These are phyloP conservation scores for Cheumatopsyche charites DNA, from an alignment of 1,140 invertebrate genomes.

Conservation along the genomic window DNA sequence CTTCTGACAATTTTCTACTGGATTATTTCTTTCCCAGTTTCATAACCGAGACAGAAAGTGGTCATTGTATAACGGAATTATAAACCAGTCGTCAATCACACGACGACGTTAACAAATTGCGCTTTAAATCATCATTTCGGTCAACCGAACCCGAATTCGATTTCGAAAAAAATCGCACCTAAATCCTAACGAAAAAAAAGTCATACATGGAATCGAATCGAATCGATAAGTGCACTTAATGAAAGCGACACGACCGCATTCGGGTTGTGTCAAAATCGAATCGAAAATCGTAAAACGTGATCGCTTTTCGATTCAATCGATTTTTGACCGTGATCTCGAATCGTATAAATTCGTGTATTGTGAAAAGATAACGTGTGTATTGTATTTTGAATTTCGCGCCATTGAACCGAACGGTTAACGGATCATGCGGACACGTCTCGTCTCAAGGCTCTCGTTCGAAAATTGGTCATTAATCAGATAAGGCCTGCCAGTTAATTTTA, in stretches of 20 bases:
- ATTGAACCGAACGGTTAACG: constrained; percentile 3
- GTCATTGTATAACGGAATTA: neutral
- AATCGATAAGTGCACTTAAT: neutral
- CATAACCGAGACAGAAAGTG: neutral
- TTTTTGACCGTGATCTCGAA: constrained; percentile 1
- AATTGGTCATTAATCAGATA: constrained; percentile 30
- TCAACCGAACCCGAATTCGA: neutral
- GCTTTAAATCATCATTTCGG: neutral
- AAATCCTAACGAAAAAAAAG: neutral
- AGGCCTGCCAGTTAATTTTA: neutral
- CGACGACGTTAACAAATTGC: neutral
- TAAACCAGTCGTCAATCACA: neutral
- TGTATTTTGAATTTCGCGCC: neutral
- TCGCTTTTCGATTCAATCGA: neutral
- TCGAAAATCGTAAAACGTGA: neutral
- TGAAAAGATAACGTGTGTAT: neutral
- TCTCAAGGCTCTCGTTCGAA: constrained; percentile 10
- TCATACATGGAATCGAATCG: neutral
- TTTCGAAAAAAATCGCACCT: too few species aligned
- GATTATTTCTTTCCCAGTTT: neutral
- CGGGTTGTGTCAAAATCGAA: neutral
- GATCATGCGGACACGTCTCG: constrained; percentile 1
- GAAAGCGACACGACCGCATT: neutral
- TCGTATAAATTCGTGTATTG: neutral
- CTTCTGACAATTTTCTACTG: too few species aligned